Evolutionary conservation across 2,797 vertebrate species (phyloP).

Genomic region (Chrysocyon brachyurus): DNA sequence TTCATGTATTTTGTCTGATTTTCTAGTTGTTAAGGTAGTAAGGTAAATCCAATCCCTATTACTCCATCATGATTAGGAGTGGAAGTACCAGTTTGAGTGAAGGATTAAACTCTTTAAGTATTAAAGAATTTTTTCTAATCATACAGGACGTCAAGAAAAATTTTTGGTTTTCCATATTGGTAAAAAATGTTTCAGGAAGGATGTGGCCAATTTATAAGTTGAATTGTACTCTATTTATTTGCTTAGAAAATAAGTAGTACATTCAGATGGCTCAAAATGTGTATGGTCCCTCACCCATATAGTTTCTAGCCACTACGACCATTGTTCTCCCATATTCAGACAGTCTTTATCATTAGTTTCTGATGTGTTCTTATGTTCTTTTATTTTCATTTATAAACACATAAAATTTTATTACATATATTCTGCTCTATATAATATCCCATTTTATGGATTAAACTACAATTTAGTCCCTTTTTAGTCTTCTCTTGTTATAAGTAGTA

Average conservation of each 20-base stretch:
- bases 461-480: conserved; percentile 13
- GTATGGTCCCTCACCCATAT: background rate
- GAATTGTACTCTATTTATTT: conserved; percentile 7
- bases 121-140: background rate
- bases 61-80: background rate
- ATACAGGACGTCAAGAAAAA: background rate
- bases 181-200: background rate
- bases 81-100: background rate
- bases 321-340: background rate
- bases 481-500: background rate
- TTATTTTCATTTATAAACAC: conserved; percentile 1
- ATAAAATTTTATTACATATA: background rate
- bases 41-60: background rate
- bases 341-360: background rate
- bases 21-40: background rate
- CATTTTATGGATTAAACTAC: background rate
- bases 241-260: background rate
- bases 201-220: background rate
- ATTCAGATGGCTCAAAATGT: background rate
- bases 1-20: background rate
- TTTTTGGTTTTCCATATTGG: background rate
- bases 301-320: background rate
- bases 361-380: conserved; percentile 2
- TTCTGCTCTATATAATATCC: background rate
- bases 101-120: conserved; percentile 9